Evolutionary conservation across 1,140 invertebrate species (phyloP).

Genomic region (Ceratosolen solmsi): DNA sequence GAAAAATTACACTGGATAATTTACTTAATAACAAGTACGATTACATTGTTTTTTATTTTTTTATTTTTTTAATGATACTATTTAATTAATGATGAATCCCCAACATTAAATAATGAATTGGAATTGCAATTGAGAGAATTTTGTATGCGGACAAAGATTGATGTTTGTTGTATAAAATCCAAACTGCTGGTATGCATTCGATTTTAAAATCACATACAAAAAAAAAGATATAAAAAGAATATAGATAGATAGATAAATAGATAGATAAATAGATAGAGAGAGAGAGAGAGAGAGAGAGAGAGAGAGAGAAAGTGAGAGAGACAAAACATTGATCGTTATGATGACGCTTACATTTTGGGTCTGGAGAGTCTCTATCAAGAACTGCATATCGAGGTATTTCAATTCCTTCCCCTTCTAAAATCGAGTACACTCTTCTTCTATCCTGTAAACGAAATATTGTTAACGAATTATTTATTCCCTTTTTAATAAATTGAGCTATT

Average conservation of each 20-base stretch:
- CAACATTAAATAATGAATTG: too few relatives aligned
- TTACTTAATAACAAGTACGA: too few relatives aligned
- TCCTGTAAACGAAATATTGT: constrained; percentile 75
- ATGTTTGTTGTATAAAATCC: neutral
- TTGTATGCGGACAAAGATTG: too few relatives aligned
- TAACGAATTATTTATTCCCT: neutral
- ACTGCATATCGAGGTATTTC: constrained; percentile 98
- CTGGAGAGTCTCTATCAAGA: constrained; percentile 92
- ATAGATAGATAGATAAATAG: too few relatives aligned
- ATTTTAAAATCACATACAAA: neutral
- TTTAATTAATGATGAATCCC: too few relatives aligned
- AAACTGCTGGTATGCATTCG: neutral
- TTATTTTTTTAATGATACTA: too few relatives aligned
- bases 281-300: too few relatives aligned
- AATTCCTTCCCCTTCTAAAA: constrained; percentile 94
- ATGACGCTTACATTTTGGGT: constrained; percentile 90
- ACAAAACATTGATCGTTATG: neutral
- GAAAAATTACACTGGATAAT: too few relatives aligned
- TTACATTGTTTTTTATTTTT: too few relatives aligned
- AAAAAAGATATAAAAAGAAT: too few relatives aligned
- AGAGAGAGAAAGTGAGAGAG: neutral
- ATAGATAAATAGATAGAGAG: too few relatives aligned
- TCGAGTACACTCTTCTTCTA: constrained; percentile 94
- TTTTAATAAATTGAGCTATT: neutral
- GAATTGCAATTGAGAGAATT: too few relatives aligned